Percentiles rank a stretch among this genome's conserved stretches.
These are phyloP conservation scores for Nautilus pompilius DNA, from an alignment of 1,140 invertebrate species.

Conservation along the genomic window DNA sequence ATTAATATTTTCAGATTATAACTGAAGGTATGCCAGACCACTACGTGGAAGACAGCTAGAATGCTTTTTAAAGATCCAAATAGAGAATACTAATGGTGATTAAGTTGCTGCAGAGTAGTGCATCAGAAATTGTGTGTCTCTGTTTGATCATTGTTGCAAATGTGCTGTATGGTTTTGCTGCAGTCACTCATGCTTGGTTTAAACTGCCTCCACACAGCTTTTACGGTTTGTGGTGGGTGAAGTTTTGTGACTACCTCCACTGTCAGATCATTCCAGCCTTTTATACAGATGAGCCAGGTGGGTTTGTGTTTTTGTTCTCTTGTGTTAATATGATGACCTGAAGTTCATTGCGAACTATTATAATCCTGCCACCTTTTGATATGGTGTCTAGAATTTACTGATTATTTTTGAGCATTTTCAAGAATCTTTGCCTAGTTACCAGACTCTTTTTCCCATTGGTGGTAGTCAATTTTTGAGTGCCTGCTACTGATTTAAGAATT, in stretches of 20 bases:
- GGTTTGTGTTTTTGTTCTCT: background rate
- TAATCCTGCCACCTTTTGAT: background rate
- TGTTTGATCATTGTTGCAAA: constrained; percentile 18
- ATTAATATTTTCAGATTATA: too few species aligned
- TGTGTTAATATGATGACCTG: background rate
- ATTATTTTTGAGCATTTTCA: background rate
- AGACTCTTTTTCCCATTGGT: too few species aligned
- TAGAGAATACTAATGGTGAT: too few species aligned
- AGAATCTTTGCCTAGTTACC: background rate
- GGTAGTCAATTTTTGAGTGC: too few species aligned
- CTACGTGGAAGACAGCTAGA: too few species aligned
- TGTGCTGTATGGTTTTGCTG: constrained; percentile 20
- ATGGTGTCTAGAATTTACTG: background rate
- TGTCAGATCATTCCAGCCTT: constrained; percentile 30
- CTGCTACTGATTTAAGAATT: too few species aligned
- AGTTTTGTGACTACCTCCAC: constrained; percentile 25
- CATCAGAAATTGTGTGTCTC: constrained; percentile 7
- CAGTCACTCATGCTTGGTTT: constrained; percentile 26
- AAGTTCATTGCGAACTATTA: background rate
- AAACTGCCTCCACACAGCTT: constrained; percentile 21
- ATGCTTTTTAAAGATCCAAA: too few species aligned
- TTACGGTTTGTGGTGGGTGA: constrained; percentile 27
- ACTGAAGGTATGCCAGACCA: too few species aligned
- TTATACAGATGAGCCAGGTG: constrained; percentile 31
- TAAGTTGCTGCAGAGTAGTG: too few species aligned